Base-by-base conservation (phyloP, 2,888 invertebrate species). In the Chromoteleia sp. region DNA sequence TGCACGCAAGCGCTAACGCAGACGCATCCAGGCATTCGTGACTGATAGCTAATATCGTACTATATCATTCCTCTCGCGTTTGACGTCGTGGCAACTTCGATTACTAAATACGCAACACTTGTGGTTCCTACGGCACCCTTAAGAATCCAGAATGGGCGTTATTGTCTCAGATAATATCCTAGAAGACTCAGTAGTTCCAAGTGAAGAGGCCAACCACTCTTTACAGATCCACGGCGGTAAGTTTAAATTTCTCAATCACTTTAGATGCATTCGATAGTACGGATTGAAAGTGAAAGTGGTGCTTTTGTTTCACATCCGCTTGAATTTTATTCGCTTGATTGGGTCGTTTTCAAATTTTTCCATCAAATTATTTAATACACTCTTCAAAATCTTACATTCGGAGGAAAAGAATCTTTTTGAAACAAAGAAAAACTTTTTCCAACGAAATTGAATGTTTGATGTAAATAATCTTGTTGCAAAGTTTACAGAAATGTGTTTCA, bases 131-230 rank as follows among this genome's bases (percentile, higher is more conserved):
- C 86, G 43, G 19, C 12, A n/a, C 45, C 45, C 30, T 25, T 10
- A 2, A 45, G 14, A 29, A 58, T 39, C 65, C 84, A 86, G 73
- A 83, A 91, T 91, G 91, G 91, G 91, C 86, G 88, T 91, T 84
- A 85, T 90, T 74, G 88, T 85, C 61, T 87, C 89, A 25, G 89
- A 90, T 75, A 89, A 86, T 71, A 86, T 90, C 74, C 86, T 91
- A 76, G 90, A 88, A 84, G 91, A 91, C 48, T 85, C 85, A 12
- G 86, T 89, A 19, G 74, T 89, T 17, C 90, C 89, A 2, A 90
- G 89, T 82, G 91, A 91, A 68, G 90, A 91, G 65, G 90, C 90
- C n/a, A 91, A 90, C 83, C 87, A 89, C 73, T 90, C 91, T 2
- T 75, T 89, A 70, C 90, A 88, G 68, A 86, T 87, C 17, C 86